Evolutionary conservation across 2,797 vertebrate species (phyloP).

Genomic region (Sebastes alutus): DNA sequence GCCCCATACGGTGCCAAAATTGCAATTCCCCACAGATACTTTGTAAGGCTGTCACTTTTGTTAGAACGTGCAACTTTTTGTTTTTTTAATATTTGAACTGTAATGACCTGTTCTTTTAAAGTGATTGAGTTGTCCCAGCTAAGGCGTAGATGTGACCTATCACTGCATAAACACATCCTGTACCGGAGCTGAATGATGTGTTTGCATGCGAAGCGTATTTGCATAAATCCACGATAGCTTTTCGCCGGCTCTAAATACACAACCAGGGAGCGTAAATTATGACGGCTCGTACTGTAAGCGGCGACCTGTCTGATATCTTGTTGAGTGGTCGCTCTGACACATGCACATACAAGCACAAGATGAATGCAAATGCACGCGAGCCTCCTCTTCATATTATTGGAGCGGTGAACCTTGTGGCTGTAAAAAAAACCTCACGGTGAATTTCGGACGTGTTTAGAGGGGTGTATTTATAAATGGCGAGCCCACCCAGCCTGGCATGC

Average conservation of each 20-base stretch:
- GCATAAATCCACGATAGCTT: slow-evolving; percentile 24
- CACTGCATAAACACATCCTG: neutral
- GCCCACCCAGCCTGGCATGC: slow-evolving; percentile 73
- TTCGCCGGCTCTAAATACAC: slow-evolving; percentile 48
- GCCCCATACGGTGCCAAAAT: too few relatives aligned
- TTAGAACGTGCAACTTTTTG: neutral
- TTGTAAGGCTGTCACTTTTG: neutral
- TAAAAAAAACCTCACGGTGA: slow-evolving; percentile 52
- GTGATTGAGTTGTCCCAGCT: slow-evolving; percentile 28
- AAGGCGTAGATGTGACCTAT: slow-evolving; percentile 26
- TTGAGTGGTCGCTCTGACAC: slow-evolving; percentile 33
- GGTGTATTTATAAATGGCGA: slow-evolving; percentile 81
- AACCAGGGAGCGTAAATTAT: neutral
- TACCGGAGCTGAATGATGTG: neutral
- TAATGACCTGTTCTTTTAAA: neutral
- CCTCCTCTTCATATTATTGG: slow-evolving; percentile 7
- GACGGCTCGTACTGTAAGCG: neutral
- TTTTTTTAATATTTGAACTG: neutral
- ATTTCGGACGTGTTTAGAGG: slow-evolving; percentile 65
- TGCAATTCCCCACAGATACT: neutral
- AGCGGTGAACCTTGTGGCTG: slow-evolving; percentile 6
- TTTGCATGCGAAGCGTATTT: slow-evolving; percentile 27
- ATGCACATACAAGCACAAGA: slow-evolving; percentile 15
- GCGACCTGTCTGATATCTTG: slow-evolving; percentile 39
- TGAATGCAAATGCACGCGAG: slow-evolving; percentile 30